Evolutionary conservation across 2,888 invertebrate genomes (phyloP), one percentile per base, ranked within the genome.

Genomic region (Lasius fuliginosus): DNA sequence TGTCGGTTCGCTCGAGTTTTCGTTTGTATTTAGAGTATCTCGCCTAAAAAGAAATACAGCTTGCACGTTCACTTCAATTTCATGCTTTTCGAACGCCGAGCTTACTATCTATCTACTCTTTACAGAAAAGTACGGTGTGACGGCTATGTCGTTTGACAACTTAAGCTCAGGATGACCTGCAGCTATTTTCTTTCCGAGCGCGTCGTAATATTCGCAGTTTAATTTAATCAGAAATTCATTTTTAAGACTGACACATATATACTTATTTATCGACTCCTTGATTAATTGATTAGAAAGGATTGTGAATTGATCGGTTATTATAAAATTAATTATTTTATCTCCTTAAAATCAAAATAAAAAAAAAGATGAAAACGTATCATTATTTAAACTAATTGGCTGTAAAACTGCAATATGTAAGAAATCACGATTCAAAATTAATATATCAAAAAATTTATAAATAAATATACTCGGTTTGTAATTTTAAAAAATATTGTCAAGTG

Each of bases 11-110:
- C 18, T 33, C 11, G 42, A n/a, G 30, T n/a, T 60, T 15, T 6
- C 0, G 33, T 30, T 30, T 58, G n/a, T 62, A 5, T 74, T 23
- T 23, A 9, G 9, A 49, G 15, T 18, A n/a, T 33, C n/a, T 58
- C 4, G 42, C 15, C 15, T 64, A 36, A 46, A 15, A 65, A 49
- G 46, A 65, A 75, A 2, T 64, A 11, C 36, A 36, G 53, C 9
- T 71, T 53, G 36, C 46, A 65, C 18, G 33, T 65, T 75, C 1
- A 46, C 46, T 64, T 75, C 23, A 75, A 64, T 75, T 75, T 62
- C 23, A 15, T 65, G 23, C 46, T 65, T 23, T 33, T 49, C 64
- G 33, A 46, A 18, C 33, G 6, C 42, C 4, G 15, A 42, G 36
- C n/a, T 42, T 36, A 6, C 46, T 46, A 33, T 64, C 12, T 58